Base-by-base conservation (phyloP, 2,113 vertebrate species). In the Podocnemis expansa region DNA sequence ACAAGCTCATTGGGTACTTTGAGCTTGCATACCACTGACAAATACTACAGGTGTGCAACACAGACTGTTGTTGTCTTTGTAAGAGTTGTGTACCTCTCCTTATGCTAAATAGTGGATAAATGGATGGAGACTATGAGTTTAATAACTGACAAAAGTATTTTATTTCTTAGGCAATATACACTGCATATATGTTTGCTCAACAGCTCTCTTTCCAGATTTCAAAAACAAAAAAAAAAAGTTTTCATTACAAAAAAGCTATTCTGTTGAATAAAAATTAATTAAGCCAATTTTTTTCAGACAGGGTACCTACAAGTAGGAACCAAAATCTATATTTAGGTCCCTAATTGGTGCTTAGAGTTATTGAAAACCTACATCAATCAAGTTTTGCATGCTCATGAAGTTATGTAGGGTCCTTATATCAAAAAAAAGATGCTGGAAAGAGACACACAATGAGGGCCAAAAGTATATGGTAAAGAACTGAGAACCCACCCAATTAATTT, bases 101-200 rank as follows among this genome's bases (percentile, higher is more conserved):
- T 67, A 7, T 82, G 6, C 29, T 88, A 84, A 87, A 24, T 19
- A 3, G 73, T 54, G 84, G 84, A 52, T 0, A 63, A 84, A 83
- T 41, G 1, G 1, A 25, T 94, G 84, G 24, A 0, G 1, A 27
- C 63, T 89, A 25, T 89, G 17, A 92, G 25, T 73, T 91, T 70
- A 91, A 6, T 55, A 92, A 19, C 1, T 47, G 9, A 24, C 45
- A 87, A 14, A 91, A 90, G 63, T 83, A 49, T 0, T 76, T 70
- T 0, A 27, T 82, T 96, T 89, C 0, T 82, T 92, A 10, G 17
- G 84, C 5, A 92, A 45, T 78, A 0, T 45, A 3, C 14, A n/a
- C 2, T 58, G 34, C 47, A 88, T 27, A 70, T 6, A 17, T 60
- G 5, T 1, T 45, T 88, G 13, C 84, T 70, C 29, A 38, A 78